phyloP scores from a whole-genome alignment of 35 echinoderm and acorn worm genomes.

The Chiridota heheva region DNA sequence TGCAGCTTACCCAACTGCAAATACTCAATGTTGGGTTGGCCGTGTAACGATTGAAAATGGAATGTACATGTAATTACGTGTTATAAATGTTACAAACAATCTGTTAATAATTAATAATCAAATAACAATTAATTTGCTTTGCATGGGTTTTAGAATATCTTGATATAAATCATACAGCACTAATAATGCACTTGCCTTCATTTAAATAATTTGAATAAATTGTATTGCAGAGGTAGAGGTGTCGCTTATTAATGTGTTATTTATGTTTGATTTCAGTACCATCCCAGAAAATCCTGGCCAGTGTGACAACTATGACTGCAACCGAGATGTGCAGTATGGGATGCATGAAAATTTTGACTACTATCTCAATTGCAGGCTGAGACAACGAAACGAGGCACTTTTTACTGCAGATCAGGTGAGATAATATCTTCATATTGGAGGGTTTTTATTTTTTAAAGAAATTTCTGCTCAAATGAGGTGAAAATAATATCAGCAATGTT shows the following conservation, averaged over 20 bases:
- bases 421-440: not conserved
- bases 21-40: too few species aligned
- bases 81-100: too few species aligned
- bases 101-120: too few species aligned
- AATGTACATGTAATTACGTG: too few species aligned
- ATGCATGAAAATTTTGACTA: constrained; percentile 99
- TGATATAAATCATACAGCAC: not conserved
- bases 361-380: constrained; percentile 88
- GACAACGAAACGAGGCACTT: constrained; percentile 65
- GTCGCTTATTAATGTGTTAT: not conserved
- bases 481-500: too few species aligned
- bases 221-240: not conserved
- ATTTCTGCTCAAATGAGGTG: too few species aligned
- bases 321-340: constrained; percentile 80
- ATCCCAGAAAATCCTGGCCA: constrained; percentile 92
- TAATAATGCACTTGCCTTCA: too few species aligned
- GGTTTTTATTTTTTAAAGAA: not conserved
- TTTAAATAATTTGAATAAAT: not conserved
- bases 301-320: constrained; percentile 89
- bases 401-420: constrained; percentile 97
- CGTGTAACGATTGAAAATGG: too few species aligned
- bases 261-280: constrained; percentile 59
- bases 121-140: too few species aligned
- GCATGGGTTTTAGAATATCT: too few species aligned
- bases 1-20: too few species aligned